These are phyloP conservation scores for Nemapogon koenigi DNA, from an alignment of 2,888 invertebrate genomes.

Conservation along the genomic window DNA sequence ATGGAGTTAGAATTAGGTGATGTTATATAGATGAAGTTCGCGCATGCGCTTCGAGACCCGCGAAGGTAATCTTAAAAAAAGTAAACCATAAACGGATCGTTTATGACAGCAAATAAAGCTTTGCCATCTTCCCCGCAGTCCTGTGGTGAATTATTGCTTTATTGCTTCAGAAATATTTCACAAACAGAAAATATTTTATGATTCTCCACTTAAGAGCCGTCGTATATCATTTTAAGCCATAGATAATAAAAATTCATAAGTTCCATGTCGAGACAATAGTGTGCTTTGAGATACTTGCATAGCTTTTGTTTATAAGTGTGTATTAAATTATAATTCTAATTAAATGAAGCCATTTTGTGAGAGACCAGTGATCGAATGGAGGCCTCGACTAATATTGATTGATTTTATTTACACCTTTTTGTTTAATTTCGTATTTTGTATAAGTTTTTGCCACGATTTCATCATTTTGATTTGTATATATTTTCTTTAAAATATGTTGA, in stretches of 20 bases:
- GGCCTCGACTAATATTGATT: too few species aligned
- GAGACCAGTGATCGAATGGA: too few species aligned
- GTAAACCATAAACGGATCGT: constrained; percentile 58
- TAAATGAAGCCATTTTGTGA: too few species aligned
- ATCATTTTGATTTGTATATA: too few species aligned
- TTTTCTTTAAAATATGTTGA: too few species aligned
- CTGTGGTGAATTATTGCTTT: constrained; percentile 64
- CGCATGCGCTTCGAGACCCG: not conserved
- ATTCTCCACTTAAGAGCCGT: constrained; percentile 61
- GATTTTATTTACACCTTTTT: too few species aligned
- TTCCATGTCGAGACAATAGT: constrained; percentile 51
- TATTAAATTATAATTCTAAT: too few species aligned
- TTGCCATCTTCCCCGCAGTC: constrained; percentile 59
- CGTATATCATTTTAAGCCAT: constrained; percentile 64
- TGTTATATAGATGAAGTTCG: not conserved
- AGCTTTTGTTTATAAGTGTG: too few species aligned
- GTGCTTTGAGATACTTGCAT: constrained; percentile 15
- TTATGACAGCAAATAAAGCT: constrained; percentile 63
- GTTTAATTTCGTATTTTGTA: too few species aligned
- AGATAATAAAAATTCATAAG: constrained; percentile 62
- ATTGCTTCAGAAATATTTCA: constrained; percentile 65
- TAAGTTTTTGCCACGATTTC: too few species aligned
- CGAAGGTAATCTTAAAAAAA: constrained; percentile 33
- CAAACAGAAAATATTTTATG: constrained; percentile 67
- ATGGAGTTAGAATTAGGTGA: not conserved